Conservation (phyloP, 2,113 vertebrate genomes). For the Oriolus oriolus region DNA sequence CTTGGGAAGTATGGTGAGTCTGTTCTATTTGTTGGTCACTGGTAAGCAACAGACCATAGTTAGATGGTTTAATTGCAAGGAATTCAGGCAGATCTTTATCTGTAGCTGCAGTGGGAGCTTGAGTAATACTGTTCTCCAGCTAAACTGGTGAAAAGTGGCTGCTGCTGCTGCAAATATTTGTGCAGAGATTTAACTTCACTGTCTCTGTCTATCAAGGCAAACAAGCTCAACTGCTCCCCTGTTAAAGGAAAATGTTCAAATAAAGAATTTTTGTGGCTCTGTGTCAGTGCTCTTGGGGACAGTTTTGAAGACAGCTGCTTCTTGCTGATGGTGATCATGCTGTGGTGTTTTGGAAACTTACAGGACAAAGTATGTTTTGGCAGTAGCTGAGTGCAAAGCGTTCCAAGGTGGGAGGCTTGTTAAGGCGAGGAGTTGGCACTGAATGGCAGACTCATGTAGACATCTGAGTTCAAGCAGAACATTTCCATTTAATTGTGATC, state of each 20-base stretch:
- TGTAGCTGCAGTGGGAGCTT: neutral
- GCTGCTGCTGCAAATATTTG: neutral
- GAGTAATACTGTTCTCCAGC: neutral
- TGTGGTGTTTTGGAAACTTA: neutral
- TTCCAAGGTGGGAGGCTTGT: neutral
- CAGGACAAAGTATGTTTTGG: neutral
- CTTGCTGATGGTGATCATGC: neutral
- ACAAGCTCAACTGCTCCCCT: neutral
- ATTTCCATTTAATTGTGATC: conserved; percentile 72
- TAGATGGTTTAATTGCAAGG: neutral
- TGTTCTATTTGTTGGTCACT: neutral
- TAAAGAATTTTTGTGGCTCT: neutral
- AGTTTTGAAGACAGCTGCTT: neutral
- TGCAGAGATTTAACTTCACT: neutral
- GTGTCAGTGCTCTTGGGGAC: neutral
- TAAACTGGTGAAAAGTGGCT: neutral
- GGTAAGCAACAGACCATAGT: neutral
- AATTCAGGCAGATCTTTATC: neutral
- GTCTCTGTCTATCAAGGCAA: neutral
- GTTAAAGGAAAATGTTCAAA: neutral
- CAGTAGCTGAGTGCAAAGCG: neutral
- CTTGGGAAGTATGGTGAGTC: neutral
- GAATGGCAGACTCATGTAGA: neutral
- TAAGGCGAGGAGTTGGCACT: neutral
- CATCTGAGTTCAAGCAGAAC: conserved; percentile 57